Percentiles rank a stretch among this genome's conserved stretches.
phyloP scores from a whole-genome alignment of 2,113 vertebrate species.

The Catagonus wagneri region DNA sequence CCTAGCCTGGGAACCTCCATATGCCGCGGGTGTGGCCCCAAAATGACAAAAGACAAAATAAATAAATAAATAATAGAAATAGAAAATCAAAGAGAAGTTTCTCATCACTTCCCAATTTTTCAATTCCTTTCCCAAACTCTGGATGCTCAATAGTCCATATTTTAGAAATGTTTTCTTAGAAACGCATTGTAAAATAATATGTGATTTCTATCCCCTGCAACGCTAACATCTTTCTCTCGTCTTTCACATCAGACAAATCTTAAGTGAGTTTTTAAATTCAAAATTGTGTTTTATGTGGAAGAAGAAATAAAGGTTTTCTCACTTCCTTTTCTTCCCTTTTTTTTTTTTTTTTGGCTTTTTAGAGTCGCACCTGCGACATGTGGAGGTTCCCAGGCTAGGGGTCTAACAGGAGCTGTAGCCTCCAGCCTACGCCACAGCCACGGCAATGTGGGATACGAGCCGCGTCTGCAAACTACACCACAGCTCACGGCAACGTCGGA shows the following conservation, averaged over 20 bases:
- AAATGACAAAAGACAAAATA: no score
- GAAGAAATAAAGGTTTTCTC: not conserved
- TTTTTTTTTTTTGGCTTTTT: no score
- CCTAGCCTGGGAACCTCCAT: no score
- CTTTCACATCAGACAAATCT: not conserved
- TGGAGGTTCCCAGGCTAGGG: no score
- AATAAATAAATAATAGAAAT: no score
- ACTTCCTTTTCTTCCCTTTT: not conserved
- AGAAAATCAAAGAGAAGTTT: not conserved
- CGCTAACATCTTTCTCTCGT: conserved; percentile 14
- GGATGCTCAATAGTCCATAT: not conserved
- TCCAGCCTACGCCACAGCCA: no score
- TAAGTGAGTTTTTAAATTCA: conserved; percentile 29
- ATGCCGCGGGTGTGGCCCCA: no score
- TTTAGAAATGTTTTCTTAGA: not conserved
- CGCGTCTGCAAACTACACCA: no score
- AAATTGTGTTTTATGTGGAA: not conserved
- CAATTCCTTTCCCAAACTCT: not conserved
- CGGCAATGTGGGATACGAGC: no score
- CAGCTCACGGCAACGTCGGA: no score
- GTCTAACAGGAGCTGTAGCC: no score
- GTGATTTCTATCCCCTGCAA: not conserved
- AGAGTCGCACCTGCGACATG: no score
- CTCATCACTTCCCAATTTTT: not conserved
- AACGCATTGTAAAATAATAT: not conserved